These are phyloP conservation scores for Drosophila busckii DNA, from an alignment of 1,140 invertebrate genomes.

Conservation along the genomic window DNA sequence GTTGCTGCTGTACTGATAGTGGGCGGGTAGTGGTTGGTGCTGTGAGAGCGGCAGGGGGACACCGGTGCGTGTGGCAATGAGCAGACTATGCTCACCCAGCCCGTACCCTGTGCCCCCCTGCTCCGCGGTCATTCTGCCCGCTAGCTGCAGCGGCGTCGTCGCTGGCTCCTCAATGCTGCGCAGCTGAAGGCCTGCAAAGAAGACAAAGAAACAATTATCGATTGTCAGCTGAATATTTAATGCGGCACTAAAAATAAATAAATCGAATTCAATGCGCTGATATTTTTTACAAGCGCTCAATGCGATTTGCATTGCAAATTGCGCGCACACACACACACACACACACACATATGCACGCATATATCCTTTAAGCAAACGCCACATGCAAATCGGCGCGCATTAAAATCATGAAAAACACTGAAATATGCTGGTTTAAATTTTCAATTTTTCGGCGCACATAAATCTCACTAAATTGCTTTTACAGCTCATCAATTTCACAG, in stretches of 20 bases:
- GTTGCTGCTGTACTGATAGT: slow-evolving; percentile 51
- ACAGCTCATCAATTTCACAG: slow-evolving; percentile 57
- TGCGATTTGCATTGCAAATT: slow-evolving; percentile 66
- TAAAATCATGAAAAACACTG: slow-evolving; percentile 23
- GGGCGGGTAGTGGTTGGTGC: slow-evolving; percentile 57
- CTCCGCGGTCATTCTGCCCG: slow-evolving; percentile 83
- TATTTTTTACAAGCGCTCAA: slow-evolving; percentile 46
- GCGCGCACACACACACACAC: too few relatives aligned
- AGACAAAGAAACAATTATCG: neutral
- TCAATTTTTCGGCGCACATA: slow-evolving; percentile 36
- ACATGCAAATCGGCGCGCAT: slow-evolving; percentile 36
- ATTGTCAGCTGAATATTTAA: slow-evolving; percentile 34
- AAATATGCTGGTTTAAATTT: slow-evolving; percentile 24
- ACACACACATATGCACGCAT: too few relatives aligned
- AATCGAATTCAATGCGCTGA: too few relatives aligned
- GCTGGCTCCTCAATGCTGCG: slow-evolving; percentile 88
- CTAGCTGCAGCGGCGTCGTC: slow-evolving; percentile 56
- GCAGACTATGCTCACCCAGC: slow-evolving; percentile 76
- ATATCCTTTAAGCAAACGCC: slow-evolving; percentile 47
- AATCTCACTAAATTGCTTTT: slow-evolving; percentile 63
- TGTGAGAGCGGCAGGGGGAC: slow-evolving; percentile 79
- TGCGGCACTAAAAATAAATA: too few relatives aligned
- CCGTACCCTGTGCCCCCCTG: slow-evolving; percentile 81
- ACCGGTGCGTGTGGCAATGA: slow-evolving; percentile 80
- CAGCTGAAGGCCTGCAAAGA: slow-evolving; percentile 86